A percentile compares a stretch with the other conserved stretches of the same genome.
Evolutionary conservation across 2,888 invertebrate species (phyloP).

Genomic region (Lycocerus yunnanus): DNA sequence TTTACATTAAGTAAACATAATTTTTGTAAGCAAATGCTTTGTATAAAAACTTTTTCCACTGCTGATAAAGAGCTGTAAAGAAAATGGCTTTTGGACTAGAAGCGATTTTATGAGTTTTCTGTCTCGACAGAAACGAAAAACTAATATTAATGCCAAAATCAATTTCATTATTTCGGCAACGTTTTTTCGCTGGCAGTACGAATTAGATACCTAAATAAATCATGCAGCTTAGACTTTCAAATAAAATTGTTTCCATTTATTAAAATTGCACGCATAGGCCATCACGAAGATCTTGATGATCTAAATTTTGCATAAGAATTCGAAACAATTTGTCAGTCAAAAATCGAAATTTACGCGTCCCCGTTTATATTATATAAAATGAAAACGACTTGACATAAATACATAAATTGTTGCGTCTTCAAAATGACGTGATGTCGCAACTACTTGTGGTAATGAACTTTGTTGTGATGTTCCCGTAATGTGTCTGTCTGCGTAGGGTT

Average conservation of each 20-base stretch:
- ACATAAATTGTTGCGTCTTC: slow-evolving; percentile 1
- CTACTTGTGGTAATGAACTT: slow-evolving; percentile 21
- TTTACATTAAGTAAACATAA: not conserved
- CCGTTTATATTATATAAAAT: not conserved
- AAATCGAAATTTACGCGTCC: not conserved
- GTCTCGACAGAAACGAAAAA: not conserved
- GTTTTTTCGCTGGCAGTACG: not conserved
- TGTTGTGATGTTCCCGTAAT: slow-evolving; percentile 29
- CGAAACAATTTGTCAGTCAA: not conserved
- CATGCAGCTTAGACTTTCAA: not conserved
- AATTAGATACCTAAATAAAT: not conserved
- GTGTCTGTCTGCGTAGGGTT: slow-evolving; percentile 30
- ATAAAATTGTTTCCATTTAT: not conserved
- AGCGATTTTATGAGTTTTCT: not conserved
- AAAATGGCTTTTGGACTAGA: not conserved
- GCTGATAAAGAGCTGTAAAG: not conserved
- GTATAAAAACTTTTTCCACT: not conserved
- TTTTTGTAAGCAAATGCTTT: not conserved
- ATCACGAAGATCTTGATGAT: too few species aligned
- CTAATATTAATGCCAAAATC: not conserved
- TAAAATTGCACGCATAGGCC: not conserved
- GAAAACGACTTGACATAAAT: not conserved
- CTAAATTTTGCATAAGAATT: too few species aligned
- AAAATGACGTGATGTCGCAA: not conserved
- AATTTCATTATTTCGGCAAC: not conserved